Evolutionary conservation across 1,140 invertebrate species (phyloP).

Genomic region (Saccostrea cuccullata): DNA sequence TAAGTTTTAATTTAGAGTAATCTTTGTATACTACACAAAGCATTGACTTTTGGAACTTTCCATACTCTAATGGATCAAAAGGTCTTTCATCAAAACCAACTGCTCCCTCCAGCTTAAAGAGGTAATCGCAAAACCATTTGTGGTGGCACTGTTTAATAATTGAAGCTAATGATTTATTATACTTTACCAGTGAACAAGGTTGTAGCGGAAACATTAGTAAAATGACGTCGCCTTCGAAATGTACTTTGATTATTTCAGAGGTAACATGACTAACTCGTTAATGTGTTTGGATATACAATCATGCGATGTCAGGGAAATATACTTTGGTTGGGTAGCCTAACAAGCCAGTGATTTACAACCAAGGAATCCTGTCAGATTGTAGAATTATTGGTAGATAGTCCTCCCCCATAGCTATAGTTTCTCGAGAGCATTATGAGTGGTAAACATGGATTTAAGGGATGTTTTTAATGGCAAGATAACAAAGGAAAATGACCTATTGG

Average conservation of each 20-base stretch:
- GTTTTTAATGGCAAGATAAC: constrained; percentile 17
- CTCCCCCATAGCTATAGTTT: not conserved
- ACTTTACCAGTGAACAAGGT: not conserved
- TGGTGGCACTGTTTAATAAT: not conserved
- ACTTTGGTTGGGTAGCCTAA: constrained; percentile 5
- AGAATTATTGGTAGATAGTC: not conserved
- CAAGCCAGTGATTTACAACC: not conserved
- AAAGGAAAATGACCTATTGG: constrained; percentile 41
- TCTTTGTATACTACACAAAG: not conserved
- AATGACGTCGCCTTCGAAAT: constrained; percentile 15
- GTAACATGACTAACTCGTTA: constrained; percentile 19
- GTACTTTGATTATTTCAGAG: constrained; percentile 35
- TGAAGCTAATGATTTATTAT: not conserved
- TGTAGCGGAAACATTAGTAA: constrained; percentile 19
- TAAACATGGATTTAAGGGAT: constrained; percentile 17
- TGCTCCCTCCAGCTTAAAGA: not conserved
- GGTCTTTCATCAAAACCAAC: not conserved
- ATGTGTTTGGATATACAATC: not conserved
- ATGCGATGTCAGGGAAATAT: not conserved
- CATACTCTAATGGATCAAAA: not conserved
- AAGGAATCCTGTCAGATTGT: not conserved
- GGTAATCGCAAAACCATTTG: not conserved
- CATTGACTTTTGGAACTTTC: not conserved
- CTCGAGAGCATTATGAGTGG: constrained; percentile 15
- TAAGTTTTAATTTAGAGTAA: not conserved